These are phyloP conservation scores for Myotis pilosus DNA, from an alignment of 2,797 vertebrate species.

Conservation along the genomic window DNA sequence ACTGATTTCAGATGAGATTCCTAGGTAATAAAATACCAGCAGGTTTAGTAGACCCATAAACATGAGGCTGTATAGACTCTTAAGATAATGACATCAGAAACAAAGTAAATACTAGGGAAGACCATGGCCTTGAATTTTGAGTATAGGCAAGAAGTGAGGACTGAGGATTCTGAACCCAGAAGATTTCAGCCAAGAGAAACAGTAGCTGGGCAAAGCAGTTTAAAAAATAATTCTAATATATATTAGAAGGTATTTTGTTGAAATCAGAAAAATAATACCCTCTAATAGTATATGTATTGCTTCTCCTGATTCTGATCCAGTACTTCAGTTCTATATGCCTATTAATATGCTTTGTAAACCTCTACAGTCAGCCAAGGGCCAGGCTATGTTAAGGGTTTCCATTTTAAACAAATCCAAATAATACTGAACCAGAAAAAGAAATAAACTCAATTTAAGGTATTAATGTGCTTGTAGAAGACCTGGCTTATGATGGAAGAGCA, in stretches of 20 bases:
- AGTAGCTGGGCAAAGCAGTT: neutral
- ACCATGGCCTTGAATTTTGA: conserved; percentile 1
- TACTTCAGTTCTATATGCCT: conserved; percentile 21
- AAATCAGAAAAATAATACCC: conserved; percentile 20
- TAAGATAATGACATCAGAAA: conserved; percentile 33
- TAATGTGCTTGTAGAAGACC: neutral
- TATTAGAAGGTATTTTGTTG: neutral
- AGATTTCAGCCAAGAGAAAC: conserved; percentile 14
- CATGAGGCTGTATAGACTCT: neutral
- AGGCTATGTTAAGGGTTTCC: neutral
- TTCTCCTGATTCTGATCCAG: neutral
- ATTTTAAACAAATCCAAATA: conserved; percentile 40
- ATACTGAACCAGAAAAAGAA: neutral
- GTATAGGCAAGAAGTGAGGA: neutral
- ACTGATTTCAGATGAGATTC: conserved; percentile 29
- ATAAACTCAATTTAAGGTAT: neutral
- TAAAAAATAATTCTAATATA: neutral
- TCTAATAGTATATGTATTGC: neutral
- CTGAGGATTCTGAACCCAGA: neutral
- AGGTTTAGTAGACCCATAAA: conserved; percentile 25
- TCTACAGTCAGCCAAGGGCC: neutral
- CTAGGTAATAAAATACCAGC: conserved; percentile 15
- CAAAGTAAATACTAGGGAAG: conserved; percentile 27
- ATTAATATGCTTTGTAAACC: neutral
- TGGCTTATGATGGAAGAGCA: neutral